Base-by-base conservation (phyloP, 2,113 vertebrate genomes). In the Cavia porcellus region DNA sequence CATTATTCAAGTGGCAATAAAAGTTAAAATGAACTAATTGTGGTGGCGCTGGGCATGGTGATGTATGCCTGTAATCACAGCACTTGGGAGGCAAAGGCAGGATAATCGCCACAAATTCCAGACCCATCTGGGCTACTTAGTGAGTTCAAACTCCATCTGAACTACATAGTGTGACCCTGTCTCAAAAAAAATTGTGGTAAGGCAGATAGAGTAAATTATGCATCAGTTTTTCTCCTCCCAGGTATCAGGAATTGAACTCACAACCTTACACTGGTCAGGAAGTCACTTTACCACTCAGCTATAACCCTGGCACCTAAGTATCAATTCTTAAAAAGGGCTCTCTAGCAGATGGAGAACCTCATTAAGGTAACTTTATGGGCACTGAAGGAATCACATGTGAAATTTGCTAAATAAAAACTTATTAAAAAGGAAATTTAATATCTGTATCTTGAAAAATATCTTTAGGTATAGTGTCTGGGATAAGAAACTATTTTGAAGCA, bases 401-500 rank as follows among this genome's bases (percentile, higher is more conserved):
- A 45, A 74, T 74, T 74, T 38, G 22, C 42, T 45, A 74, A 38
- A 74, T 74, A 74, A 74, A 74, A 45, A 74, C 42, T 5, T 74
- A 74, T 13, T 25, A 74, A 74, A 74, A 74, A 74, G 72, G 38
- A 74, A 74, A 45, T 22, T 74, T 74, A 42, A 28, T 57, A 70
- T 66, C 61, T 84, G 13, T 55, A 42, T 84, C 45, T 62, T 55
- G 35, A 52, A 77, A 79, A 66, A 84, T 11, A 22, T n/a, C 42
- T 70, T 68, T 47, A 42, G 74, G 14, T 25, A n/a, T 82, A 14
- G 28, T 86, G 86, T 81, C 93, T 92, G 45, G 35, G 12, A 45
- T 45, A 93, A 96, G 82, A 86, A 94, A 52, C n/a, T 92, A 42
- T 94, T 94, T 86, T 55, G 50, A 77, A 68, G 25, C 59, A 82